Percentiles rank a stretch among this genome's conserved stretches.
Conservation (phyloP, 2,888 invertebrate genomes). For the Aelia acuminata region DNA sequence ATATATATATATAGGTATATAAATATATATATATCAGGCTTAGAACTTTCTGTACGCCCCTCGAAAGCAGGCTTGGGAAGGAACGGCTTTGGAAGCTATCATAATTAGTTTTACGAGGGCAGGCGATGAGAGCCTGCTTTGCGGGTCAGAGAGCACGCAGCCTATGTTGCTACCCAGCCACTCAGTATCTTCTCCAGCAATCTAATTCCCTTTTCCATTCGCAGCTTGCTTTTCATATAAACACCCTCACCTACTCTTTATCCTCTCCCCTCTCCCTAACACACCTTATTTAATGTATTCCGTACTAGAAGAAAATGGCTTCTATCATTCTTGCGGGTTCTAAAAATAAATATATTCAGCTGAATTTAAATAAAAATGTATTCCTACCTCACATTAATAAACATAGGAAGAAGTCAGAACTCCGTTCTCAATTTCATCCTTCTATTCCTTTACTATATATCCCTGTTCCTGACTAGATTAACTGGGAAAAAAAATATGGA, state of each 20-base stretch:
- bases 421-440: neutral
- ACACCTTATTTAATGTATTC: conserved; percentile 9
- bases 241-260: neutral
- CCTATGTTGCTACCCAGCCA: neutral
- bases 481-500: neutral
- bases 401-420: neutral
- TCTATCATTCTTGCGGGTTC: neutral
- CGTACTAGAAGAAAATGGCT: neutral
- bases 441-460: neutral
- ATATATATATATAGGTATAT: no score
- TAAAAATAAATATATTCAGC: conserved; percentile 5
- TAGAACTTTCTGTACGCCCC: no score
- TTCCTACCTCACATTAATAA: neutral
- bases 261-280: neutral
- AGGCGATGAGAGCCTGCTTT: neutral
- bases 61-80: no score
- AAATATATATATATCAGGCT: no score
- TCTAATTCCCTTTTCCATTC: conserved; percentile 22
- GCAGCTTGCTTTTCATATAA: conserved; percentile 1
- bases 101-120: neutral
- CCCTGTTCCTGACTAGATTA: neutral
- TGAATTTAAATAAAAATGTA: conserved; percentile 28
- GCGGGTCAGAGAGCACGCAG: neutral
- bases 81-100: neutral
- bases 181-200: neutral